Evolutionary conservation across 1,140 invertebrate genomes (phyloP).

Genomic region (Drosophila dunni): DNA sequence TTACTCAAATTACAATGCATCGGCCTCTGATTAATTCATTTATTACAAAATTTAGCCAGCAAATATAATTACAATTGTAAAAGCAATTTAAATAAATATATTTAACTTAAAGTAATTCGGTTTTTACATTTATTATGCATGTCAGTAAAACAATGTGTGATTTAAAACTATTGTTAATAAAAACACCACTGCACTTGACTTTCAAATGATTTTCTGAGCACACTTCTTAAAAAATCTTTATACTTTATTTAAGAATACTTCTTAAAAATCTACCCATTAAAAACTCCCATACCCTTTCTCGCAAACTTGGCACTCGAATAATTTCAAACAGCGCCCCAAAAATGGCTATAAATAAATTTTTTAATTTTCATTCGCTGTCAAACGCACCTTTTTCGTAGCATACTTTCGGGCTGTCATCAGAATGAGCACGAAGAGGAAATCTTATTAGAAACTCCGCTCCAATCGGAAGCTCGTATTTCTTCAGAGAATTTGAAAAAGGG

Average conservation of each 20-base stretch:
- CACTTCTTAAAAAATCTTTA: neutral
- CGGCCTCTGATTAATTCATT: neutral
- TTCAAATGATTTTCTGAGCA: no score
- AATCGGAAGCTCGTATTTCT: constrained; percentile 6
- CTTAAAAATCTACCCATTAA: neutral
- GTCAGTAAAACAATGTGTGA: neutral
- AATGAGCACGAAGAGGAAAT: constrained; percentile 11
- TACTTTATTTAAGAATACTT: neutral
- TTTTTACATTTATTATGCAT: neutral
- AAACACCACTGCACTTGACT: no score
- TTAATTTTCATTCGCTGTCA: constrained; percentile 46
- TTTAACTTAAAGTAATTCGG: neutral
- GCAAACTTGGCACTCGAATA: neutral
- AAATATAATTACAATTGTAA: constrained; percentile 14
- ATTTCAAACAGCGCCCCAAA: constrained; percentile 15
- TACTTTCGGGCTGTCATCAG: constrained; percentile 35
- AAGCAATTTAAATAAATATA: constrained; percentile 10
- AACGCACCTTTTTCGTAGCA: constrained; percentile 43
- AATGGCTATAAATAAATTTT: constrained; percentile 47
- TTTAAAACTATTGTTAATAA: neutral
- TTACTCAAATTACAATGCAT: constrained; percentile 2
- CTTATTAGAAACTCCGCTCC: neutral
- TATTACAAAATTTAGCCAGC: constrained; percentile 1
- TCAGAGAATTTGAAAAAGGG: neutral
- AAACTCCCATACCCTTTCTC: neutral